Conservation (phyloP, 2,888 invertebrate species). For the Calephelis perditalis region DNA sequence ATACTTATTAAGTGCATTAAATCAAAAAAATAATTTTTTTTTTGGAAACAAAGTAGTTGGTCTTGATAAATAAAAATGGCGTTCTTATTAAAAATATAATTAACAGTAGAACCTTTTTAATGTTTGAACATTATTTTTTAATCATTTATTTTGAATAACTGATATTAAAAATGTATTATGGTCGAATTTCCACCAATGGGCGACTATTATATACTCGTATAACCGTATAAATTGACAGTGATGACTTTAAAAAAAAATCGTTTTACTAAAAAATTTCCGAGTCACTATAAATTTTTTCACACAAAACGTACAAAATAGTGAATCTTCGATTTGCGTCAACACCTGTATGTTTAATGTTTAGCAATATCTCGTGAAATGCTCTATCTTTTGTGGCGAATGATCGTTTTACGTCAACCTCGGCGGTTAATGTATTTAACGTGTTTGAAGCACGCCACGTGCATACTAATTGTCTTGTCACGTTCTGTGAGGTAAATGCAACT, state of each 20-base stretch:
- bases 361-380: slow-evolving; percentile 47
- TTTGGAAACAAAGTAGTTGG: too few species aligned
- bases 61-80: too few species aligned
- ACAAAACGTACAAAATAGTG: slow-evolving; percentile 16
- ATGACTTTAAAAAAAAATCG: not conserved
- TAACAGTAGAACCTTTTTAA: too few species aligned
- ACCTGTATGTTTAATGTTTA: slow-evolving; percentile 46
- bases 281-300: slow-evolving; percentile 24
- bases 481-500: slow-evolving; percentile 13
- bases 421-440: slow-evolving; percentile 43
- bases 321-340: slow-evolving; percentile 52
- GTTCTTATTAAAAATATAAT: too few species aligned
- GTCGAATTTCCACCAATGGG: too few species aligned
- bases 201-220: too few species aligned
- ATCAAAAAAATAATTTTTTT: too few species aligned
- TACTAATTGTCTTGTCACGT: slow-evolving; percentile 40
- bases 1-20: too few species aligned
- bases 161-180: too few species aligned
- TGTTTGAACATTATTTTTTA: too few species aligned
- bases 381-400: slow-evolving; percentile 40
- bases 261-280: slow-evolving; percentile 9
- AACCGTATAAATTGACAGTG: not conserved
- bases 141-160: too few species aligned
- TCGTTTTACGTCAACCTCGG: slow-evolving; percentile 46
- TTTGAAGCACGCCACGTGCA: slow-evolving; percentile 31